These are phyloP conservation scores for Lepeophtheirus nordmannii DNA, from an alignment of 2,888 invertebrate genomes.

Conservation along the genomic window DNA sequence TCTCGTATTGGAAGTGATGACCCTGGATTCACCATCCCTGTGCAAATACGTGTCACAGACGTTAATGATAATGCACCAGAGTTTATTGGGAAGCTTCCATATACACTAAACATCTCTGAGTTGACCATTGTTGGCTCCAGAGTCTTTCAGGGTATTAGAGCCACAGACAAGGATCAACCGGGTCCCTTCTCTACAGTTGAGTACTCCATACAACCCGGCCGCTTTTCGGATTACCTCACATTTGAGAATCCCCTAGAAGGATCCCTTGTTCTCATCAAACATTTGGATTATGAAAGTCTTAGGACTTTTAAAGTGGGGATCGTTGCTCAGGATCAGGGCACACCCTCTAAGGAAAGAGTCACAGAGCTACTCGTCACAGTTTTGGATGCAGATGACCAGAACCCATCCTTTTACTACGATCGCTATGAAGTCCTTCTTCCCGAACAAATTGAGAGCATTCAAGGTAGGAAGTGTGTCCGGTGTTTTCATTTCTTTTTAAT, in stretches of 20 bases:
- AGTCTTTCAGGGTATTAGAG: constrained; percentile 60
- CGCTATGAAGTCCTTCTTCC: constrained; percentile 55
- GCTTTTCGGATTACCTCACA: constrained; percentile 59
- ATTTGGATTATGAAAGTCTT: constrained; percentile 65
- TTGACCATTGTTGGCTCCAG: constrained; percentile 44
- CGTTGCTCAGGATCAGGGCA: constrained; percentile 35
- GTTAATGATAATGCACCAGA: constrained; percentile 76
- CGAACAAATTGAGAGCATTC: constrained; percentile 30
- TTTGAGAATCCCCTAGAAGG: constrained; percentile 75
- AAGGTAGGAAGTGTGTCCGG: constrained; percentile 26
- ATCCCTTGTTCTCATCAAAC: constrained; percentile 56
- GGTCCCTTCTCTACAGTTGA: constrained; percentile 73
- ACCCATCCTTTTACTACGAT: constrained; percentile 61
- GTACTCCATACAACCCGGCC: constrained; percentile 63
- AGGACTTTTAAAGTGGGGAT: constrained; percentile 60
- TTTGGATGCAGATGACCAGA: constrained; percentile 78
- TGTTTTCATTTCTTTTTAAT: constrained; percentile 23
- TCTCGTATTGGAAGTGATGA: constrained; percentile 59
- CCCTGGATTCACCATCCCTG: constrained; percentile 63
- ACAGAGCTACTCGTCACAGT: constrained; percentile 59
- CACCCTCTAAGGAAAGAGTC: constrained; percentile 41
- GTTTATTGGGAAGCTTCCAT: constrained; percentile 59
- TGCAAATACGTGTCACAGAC: constrained; percentile 70
- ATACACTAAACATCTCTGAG: constrained; percentile 51
- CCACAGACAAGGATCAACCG: constrained; percentile 64